Evolutionary conservation across 2,797 vertebrate species (phyloP).

Genomic region (Perdix hodgsoniae): DNA sequence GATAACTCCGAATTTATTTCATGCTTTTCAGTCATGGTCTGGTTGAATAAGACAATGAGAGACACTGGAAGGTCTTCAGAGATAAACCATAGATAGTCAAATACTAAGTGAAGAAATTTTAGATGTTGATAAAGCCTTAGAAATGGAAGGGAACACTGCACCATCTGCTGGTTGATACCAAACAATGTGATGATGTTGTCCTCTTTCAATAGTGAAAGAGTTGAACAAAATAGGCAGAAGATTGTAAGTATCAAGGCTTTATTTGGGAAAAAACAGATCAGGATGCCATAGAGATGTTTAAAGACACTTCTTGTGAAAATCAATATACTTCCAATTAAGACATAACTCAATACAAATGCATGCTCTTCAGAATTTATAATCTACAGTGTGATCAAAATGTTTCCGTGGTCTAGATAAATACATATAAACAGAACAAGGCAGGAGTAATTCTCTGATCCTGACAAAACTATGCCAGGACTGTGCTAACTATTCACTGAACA

Average conservation of each 20-base stretch:
- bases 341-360: not conserved
- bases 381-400: not conserved
- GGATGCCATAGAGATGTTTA: not conserved
- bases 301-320: not conserved
- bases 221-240: not conserved
- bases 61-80: not conserved
- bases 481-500: accelerated
- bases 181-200: not conserved
- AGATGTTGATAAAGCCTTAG: not conserved
- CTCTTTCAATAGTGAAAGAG: not conserved
- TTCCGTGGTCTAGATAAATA: not conserved
- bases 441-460: not conserved
- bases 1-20: not conserved
- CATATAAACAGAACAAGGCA: not conserved
- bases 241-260: not conserved
- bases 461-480: not conserved
- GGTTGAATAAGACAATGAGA: not conserved
- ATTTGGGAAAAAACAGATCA: not conserved
- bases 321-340: not conserved
- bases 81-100: not conserved
- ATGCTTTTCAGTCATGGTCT: not conserved
- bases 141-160: conserved; percentile 54
- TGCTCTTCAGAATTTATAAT: not conserved
- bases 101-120: not conserved
- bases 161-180: conserved; percentile 60